Percentiles rank a stretch among this genome's conserved stretches.
Evolutionary conservation across 2,888 invertebrate species (phyloP).

Genomic region (Branchellion lobata): DNA sequence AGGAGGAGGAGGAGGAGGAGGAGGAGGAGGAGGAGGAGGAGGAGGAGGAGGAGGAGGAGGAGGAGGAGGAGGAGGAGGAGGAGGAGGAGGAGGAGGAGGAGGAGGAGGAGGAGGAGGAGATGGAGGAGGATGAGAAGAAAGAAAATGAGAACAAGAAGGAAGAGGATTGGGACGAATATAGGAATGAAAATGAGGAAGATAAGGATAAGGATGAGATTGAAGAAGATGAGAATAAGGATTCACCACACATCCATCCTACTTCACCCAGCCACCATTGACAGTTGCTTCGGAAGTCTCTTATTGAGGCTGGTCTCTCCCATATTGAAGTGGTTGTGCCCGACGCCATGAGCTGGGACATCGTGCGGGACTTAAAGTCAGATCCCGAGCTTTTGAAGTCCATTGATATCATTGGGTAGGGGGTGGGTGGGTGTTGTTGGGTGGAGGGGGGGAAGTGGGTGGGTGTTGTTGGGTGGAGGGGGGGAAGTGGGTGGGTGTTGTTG

Average conservation of each 20-base stretch:
- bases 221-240: background rate
- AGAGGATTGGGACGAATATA: no score
- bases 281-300: constrained; percentile 56
- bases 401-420: constrained; percentile 44
- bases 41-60: constrained; percentile 4
- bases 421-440: background rate
- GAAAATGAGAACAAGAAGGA: no score
- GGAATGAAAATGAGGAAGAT: no score
- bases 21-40: background rate
- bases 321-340: constrained; percentile 60
- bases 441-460: background rate
- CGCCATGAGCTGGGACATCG: constrained; percentile 49
- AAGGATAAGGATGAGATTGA: no score
- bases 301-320: constrained; percentile 53
- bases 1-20: background rate
- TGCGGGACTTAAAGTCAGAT: constrained; percentile 50
- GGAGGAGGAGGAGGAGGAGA: background rate
- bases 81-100: background rate
- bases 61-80: background rate
- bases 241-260: no score
- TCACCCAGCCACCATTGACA: no score
- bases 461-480: background rate
- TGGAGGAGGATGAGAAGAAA: no score
- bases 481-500: background rate
- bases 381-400: constrained; percentile 30